Base-by-base conservation (phyloP, 2,888 invertebrate species). In the Andrena bucephala region DNA sequence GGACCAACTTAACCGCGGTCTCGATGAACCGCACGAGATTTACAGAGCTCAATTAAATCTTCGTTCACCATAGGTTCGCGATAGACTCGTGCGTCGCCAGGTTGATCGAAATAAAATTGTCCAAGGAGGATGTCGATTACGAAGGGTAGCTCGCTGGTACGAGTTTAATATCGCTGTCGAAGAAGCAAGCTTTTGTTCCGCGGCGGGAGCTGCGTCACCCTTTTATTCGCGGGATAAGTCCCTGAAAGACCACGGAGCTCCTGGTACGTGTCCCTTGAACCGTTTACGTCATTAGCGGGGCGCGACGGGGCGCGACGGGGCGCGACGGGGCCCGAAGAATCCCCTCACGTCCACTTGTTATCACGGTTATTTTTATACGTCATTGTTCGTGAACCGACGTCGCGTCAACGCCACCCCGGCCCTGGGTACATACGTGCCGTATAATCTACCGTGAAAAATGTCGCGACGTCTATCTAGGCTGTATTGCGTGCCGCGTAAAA, bases 271-370 rank as follows among this genome's bases (percentile, higher is more conserved):
- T 74, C 29, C 29, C 71, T 74, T 82, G 73, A 77, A 83, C 57
- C 82, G 57, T 59, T 85, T 52, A 60, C 54, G 57, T 82, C 77
- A 69, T 85, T 82, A 85, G 67, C 71, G 72, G 59, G 72, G 68
- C 52, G 60, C 70, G 70, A 60, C 65, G 27, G 42, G 3, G 42
- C 4, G 36, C 50, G 57, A 66, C 71, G 72, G 59, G 72, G 68
- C 52, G 60, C 70, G 70, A 60, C 65, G 27, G 42, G 3, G 42
- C 4, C 48, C 50, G 57, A 66, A 79, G 74, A 57, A 70, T 82
- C 42, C 50, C n/a, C 24, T 62, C 48, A 6, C 20, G 20, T 24
- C 65, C 75, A 65, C 36, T 50, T 72, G 68, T 73, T 79, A 52
- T 73, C 67, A n/a, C 60, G 60, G 60, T 68, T 69, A 77, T 85